phyloP scores from a whole-genome alignment of 2,888 invertebrate genomes.

The Meloe dianella region DNA sequence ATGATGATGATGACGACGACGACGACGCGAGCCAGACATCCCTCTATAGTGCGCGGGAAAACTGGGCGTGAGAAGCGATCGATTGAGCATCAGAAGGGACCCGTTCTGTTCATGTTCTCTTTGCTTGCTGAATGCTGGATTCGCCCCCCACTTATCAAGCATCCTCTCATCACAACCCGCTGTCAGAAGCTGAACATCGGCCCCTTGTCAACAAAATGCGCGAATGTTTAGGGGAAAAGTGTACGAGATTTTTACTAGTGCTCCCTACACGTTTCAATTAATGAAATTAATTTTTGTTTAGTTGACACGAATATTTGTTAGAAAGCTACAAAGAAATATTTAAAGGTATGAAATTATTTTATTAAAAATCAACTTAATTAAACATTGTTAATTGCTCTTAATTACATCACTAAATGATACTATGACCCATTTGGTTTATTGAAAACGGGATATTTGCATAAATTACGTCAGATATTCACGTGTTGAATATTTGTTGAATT shows the following conservation, averaged over 20 bases:
- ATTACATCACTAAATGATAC: not conserved
- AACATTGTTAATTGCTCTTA: not conserved
- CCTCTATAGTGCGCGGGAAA: conserved; percentile 53
- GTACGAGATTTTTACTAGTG: conserved; percentile 31
- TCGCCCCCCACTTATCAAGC: conserved; percentile 49
- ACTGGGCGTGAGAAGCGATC: conserved; percentile 56
- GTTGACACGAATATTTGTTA: not conserved
- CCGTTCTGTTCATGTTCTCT: conserved; percentile 29
- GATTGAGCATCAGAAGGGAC: conserved; percentile 55
- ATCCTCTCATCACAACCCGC: conserved; percentile 51
- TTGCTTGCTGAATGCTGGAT: conserved; percentile 27
- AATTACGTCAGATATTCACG: not conserved
- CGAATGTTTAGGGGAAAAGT: conserved; percentile 48
- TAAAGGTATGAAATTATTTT: not conserved
- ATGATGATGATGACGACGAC: conserved; percentile 8
- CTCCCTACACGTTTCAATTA: conserved; percentile 4
- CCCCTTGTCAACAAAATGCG: conserved; percentile 56
- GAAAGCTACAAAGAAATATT: not conserved
- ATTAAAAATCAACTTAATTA: not conserved
- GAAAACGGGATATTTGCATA: not conserved
- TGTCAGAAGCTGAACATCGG: conserved; percentile 52
- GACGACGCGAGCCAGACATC: conserved; percentile 39
- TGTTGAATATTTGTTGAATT: conserved; percentile 6
- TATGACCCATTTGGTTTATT: not conserved
- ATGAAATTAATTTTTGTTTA: not conserved